Base-by-base conservation (phyloP, 2,113 vertebrate genomes). In the Callopanchax toddi region DNA sequence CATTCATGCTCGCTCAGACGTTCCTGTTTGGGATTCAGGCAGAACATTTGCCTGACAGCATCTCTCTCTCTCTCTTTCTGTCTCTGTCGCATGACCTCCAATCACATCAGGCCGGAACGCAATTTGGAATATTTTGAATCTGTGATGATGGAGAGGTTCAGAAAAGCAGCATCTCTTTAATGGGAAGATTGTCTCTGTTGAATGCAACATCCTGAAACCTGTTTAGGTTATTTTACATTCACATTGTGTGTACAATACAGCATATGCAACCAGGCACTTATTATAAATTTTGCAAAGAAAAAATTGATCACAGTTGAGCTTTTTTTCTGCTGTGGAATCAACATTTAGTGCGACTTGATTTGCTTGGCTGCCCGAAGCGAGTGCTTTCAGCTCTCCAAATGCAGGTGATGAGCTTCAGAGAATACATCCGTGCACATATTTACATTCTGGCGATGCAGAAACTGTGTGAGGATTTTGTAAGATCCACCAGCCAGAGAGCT, bases 11-110 rank as follows among this genome's bases (percentile, higher is more conserved):
- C 22, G 51, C 67, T 59, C 67, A 56, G 34, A 83, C 85, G 69
- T 78, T 75, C 81, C 62, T 10, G 18, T 83, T 82, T 69, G 59
- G 76, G 78, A 72, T 70, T 63, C 16, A 29, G 58, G 57, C 60
- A 60, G 79, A 86, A 84, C 83, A 85, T 87, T 84, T 57, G 71
- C 79, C 72, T 79, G 89, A 87, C 87, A 84, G 11, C 37, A 82
- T 68, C 12, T 11, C 79, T 57, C 76, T 77, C 67, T 78, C 73
- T 2, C 70, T 79, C n/a, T n/a, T n/a, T n/a, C n/a, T 21, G 49
- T 53, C 65, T 69, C 59, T 59, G 54, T 55, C 70, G 50, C 46
- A 37, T 58, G 73, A 73, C 64, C 76, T 74, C 60, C 56, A 67
- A 75, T 87, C 83, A 74, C 81, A 67, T 79, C 63, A 56, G 69